Evolutionary conservation across 2,113 vertebrate species (phyloP), one percentile per base, ranked within the genome.

Genomic region (Toxotes chatareus): DNA sequence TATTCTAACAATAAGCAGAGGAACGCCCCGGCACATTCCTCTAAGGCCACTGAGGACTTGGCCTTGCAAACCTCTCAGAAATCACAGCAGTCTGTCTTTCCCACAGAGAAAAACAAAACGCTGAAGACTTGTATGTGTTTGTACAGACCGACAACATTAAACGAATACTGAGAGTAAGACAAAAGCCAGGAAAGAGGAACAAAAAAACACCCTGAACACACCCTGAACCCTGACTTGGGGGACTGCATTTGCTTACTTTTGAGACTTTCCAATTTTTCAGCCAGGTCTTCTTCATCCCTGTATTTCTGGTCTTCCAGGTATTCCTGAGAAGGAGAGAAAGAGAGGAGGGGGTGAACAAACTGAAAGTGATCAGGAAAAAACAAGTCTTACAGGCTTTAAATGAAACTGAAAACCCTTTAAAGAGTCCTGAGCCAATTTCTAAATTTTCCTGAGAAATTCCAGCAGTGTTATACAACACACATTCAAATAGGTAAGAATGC

Each of bases 301-400:
- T 97, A 99, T 90, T 99, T 99, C 82, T 99, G 97, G 92, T 99
- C 97, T 86, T 96, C 97, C 89, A 99, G 93, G 79, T 97, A 99
- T 86, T 99, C 98, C 98, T 99, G 80, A 13, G 32, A 27, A 67
- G 8, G 42, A 49, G 8, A 21, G 66, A 32, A 36, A 38, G 11
- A 13, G 51, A 27, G 53, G 23, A 27, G 27, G 9, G 7, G 11
- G 31, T 55, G 10, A 82, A 27, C 9, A 68, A 38, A 51, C 0
- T 1, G 27, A 36, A 66, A 7, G 10, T 1, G 23, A 55, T 10
- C 21, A 83, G 19, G 27, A 27, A 60, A 73, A 59, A 67, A 32
- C 47, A 44, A 4, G 49, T 49, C 55, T 80, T 49, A 34, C 53
- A n/a, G 21, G 70, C 40, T 40, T 53, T 4, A 46, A 21, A 44